Conservation (phyloP, 2,113 vertebrate genomes). For the Centrocercus urophasianus region DNA sequence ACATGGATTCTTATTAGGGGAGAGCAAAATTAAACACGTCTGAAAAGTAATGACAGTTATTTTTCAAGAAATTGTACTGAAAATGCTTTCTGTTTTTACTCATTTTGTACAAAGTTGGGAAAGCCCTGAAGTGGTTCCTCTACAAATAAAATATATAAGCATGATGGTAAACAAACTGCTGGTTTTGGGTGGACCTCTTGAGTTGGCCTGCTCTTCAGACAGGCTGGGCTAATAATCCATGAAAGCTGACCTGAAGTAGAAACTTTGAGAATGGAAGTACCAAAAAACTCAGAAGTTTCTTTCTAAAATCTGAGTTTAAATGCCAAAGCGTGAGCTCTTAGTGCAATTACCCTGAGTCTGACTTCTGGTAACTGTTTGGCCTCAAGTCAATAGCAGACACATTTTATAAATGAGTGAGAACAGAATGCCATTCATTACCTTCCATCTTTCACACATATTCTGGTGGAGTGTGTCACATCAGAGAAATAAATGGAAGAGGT, state of each 20-base stretch:
- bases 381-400: background rate
- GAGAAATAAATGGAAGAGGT: conserved; percentile 15
- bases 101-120: background rate
- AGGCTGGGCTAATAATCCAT: background rate
- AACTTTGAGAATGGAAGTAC: background rate
- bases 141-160: background rate
- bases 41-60: background rate
- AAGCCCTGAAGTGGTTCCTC: background rate
- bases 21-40: background rate
- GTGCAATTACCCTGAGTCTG: background rate
- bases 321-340: background rate
- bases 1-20: background rate
- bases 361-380: conserved; percentile 13
- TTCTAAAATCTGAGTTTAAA: background rate
- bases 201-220: background rate
- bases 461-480: background rate
- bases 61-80: background rate
- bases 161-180: background rate
- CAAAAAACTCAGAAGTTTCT: background rate
- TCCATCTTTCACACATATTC: conserved; percentile 33
- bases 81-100: background rate
- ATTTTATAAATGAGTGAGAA: conserved; percentile 52
- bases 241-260: background rate
- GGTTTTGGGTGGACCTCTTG: background rate
- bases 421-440: conserved; percentile 43